phyloP scores from a whole-genome alignment of 2,797 vertebrate genomes.

The Pelodytes ibericus region DNA sequence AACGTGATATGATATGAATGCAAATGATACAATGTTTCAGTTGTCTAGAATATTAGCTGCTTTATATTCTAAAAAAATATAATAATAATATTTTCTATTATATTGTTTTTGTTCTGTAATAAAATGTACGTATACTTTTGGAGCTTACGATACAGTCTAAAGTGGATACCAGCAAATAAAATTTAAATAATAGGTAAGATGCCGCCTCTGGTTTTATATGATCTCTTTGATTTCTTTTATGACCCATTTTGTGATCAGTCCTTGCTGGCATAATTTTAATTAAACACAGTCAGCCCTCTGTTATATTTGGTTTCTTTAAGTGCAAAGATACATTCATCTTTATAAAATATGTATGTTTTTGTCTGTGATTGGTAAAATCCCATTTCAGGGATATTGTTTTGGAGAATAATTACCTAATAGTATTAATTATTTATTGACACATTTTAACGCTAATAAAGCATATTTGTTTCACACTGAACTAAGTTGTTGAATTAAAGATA shows the following conservation, averaged over 20 bases:
- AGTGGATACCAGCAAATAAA: neutral
- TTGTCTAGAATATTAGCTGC: too few species aligned
- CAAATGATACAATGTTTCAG: too few species aligned
- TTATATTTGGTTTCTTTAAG: neutral
- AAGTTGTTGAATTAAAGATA: constrained; percentile 1
- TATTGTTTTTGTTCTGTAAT: neutral
- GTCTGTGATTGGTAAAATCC: neutral
- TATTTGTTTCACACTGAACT: neutral
- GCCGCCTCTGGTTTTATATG: neutral
- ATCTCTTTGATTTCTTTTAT: neutral
- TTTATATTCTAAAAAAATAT: neutral
- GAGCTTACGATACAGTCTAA: neutral
- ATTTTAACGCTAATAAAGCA: neutral
- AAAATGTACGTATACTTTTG: neutral
- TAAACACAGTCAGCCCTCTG: neutral
- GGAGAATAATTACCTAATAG: neutral
- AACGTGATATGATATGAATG: too few species aligned
- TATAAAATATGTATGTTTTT: constrained; percentile 2
- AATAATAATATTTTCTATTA: neutral
- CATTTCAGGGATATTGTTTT: neutral
- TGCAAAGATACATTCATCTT: neutral
- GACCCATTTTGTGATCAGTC: neutral
- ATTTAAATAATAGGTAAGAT: neutral
- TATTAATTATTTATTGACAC: constrained; percentile 2
- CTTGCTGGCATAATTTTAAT: neutral